Percentiles rank a stretch among this genome's conserved stretches.
These are phyloP conservation scores for Anomalospiza imberbis DNA, from an alignment of 2,797 vertebrate species.

Conservation along the genomic window DNA sequence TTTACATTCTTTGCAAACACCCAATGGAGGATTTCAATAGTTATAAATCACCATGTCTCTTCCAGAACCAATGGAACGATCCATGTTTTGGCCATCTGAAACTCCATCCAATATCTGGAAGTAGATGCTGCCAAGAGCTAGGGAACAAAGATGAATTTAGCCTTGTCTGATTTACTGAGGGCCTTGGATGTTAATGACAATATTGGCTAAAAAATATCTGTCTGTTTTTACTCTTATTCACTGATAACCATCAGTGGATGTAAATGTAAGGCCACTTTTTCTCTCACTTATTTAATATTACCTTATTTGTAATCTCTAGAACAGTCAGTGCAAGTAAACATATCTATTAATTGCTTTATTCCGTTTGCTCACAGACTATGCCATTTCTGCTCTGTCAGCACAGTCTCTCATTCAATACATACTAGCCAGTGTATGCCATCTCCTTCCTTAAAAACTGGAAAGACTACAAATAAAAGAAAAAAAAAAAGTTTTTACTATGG, in stretches of 20 bases:
- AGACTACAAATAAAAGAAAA: neutral
- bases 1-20: neutral
- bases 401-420: constrained; percentile 17
- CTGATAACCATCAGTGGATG: neutral
- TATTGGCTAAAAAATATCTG: neutral
- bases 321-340: constrained; percentile 15
- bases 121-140: neutral
- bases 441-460: constrained; percentile 1
- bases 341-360: constrained; percentile 38
- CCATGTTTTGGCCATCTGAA: neutral
- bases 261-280: neutral
- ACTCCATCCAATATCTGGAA: neutral
- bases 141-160: neutral
- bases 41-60: neutral
- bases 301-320: neutral
- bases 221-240: neutral
- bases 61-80: neutral
- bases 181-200: neutral
- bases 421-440: neutral
- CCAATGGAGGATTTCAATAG: fast-evolving
- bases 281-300: constrained; percentile 1
- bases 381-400: constrained; percentile 30
- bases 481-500: neutral
- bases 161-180: neutral
- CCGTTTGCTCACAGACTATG: constrained; percentile 5